Conservation (phyloP, 2,797 vertebrate genomes). For the Coranthus polyacanthus region DNA sequence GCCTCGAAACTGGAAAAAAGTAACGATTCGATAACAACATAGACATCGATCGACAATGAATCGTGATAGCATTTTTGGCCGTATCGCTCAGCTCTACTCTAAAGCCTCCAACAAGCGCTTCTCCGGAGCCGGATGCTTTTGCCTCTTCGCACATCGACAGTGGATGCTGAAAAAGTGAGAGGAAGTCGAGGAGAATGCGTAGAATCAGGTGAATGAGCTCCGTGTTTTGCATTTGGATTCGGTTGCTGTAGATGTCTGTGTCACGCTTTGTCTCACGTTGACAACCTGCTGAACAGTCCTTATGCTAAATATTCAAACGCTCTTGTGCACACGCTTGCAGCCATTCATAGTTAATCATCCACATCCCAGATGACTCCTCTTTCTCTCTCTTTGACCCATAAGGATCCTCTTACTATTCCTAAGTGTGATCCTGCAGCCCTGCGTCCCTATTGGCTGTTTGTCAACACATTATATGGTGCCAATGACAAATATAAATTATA, state of each 20-base stretch:
- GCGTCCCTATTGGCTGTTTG: slow-evolving; percentile 26
- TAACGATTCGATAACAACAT: no score
- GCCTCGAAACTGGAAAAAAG: no score
- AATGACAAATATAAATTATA: slow-evolving; percentile 73
- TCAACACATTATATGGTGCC: slow-evolving; percentile 46
- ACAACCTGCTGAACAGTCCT: slow-evolving; percentile 37
- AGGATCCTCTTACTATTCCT: slow-evolving; percentile 49
- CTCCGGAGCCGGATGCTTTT: slow-evolving; percentile 4
- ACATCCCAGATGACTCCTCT: slow-evolving; percentile 18
- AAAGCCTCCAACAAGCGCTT: slow-evolving; percentile 13
- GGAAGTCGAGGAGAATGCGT: not conserved
- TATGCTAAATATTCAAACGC: slow-evolving; percentile 36
- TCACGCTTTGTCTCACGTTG: slow-evolving; percentile 21
- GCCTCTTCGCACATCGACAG: not conserved
- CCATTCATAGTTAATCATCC: slow-evolving; percentile 37
- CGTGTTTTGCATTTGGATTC: slow-evolving; percentile 74
- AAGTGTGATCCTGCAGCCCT: slow-evolving; percentile 17
- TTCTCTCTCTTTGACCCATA: slow-evolving; percentile 31
- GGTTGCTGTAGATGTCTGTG: slow-evolving; percentile 37
- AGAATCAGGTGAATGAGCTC: not conserved
- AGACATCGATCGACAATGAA: no score
- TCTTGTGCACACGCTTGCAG: slow-evolving; percentile 9
- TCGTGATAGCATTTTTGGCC: no score
- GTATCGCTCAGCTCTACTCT: not conserved
- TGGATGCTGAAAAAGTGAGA: not conserved